Base-by-base conservation (phyloP, 37 sponge, comb jelly and placozoan species). In the Amphimedon queenslandica region DNA sequence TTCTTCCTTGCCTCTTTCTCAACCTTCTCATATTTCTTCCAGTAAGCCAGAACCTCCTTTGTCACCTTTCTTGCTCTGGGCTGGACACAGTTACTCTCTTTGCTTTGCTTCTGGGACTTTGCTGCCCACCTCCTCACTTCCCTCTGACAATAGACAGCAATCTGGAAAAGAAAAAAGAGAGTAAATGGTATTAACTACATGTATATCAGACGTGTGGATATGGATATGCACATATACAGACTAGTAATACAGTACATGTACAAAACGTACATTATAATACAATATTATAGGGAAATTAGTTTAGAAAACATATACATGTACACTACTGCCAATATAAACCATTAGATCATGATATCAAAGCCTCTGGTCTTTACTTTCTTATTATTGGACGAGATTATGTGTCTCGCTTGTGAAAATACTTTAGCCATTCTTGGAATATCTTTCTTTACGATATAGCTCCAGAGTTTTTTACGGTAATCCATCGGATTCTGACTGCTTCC, bases 21-120 rank as follows among this genome's bases (percentile, higher is more conserved):
- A 30, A 92, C 87, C 69, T 71, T 84, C 83, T 95, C 96, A 40
- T 88, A 92, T 70, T 67, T 87, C 58, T 71, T 38, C 96, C 96
- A 95, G 84, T 84, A 95, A 53, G 77, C 70, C 43, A 93, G 77
- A 4, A 93, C 93, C 75, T 95, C 96, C 43, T 68, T 84, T 72
- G 85, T 82, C 55, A 95, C 68, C 34, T 90, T 61, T 20, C 82
- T 58, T 28, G 90, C 92, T 32, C 93, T 41, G 4, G 88, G 84
- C 71, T 82, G 84, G 3, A 84, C 68, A 71, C 72, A 63, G 55
- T 67, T 65, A 30, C 42, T 66, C 51, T 93, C 94, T 70, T 90
- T 93, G 79, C 83, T 77, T 3, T 66, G 41, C 41, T 73, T 68
- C 65, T 82, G 87, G 20, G 91, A 90, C 61, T 67, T 81, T 35